Percentiles rank a stretch among this genome's conserved stretches.
phyloP scores from a whole-genome alignment of 2,888 invertebrate species.

The Molanna angustata region DNA sequence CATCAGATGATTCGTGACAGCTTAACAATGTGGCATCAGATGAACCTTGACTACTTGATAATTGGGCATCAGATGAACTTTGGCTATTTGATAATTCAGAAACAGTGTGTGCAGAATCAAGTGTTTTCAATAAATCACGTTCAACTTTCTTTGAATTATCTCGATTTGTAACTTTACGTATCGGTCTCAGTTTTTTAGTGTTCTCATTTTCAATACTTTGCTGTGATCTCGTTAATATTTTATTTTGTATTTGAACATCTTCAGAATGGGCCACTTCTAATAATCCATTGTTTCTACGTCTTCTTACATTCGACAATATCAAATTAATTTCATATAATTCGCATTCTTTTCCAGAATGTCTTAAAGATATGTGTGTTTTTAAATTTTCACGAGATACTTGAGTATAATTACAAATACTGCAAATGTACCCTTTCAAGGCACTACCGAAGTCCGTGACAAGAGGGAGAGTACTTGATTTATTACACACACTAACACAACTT shows the following conservation, averaged over 20 bases:
- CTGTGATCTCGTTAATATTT: conserved; percentile 9
- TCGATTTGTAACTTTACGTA: too few species aligned
- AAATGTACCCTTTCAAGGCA: conserved; percentile 60
- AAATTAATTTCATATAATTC: conserved; percentile 37
- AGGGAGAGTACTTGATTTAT: conserved; percentile 38
- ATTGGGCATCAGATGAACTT: too few species aligned
- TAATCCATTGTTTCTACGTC: conserved; percentile 4
- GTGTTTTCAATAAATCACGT: too few species aligned
- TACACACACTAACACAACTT: conserved; percentile 13
- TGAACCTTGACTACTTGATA: too few species aligned
- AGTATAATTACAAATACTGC: conserved; percentile 69
- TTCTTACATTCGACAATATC: conserved; percentile 9
- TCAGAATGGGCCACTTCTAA: conserved; percentile 4
- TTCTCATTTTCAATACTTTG: too few species aligned
- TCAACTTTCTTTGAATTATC: too few species aligned
- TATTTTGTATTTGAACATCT: background rate
- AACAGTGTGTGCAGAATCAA: too few species aligned
- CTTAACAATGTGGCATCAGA: too few species aligned
- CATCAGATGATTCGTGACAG: too few species aligned
- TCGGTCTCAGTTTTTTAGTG: conserved; percentile 1
- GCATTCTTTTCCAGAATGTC: conserved; percentile 52
- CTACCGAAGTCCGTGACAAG: conserved; percentile 44
- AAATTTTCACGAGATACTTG: conserved; percentile 63
- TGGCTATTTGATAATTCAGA: too few species aligned
- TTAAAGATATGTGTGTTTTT: conserved; percentile 59